Base-by-base conservation (phyloP, 2,797 vertebrate species). In the Chromis chromis region DNA sequence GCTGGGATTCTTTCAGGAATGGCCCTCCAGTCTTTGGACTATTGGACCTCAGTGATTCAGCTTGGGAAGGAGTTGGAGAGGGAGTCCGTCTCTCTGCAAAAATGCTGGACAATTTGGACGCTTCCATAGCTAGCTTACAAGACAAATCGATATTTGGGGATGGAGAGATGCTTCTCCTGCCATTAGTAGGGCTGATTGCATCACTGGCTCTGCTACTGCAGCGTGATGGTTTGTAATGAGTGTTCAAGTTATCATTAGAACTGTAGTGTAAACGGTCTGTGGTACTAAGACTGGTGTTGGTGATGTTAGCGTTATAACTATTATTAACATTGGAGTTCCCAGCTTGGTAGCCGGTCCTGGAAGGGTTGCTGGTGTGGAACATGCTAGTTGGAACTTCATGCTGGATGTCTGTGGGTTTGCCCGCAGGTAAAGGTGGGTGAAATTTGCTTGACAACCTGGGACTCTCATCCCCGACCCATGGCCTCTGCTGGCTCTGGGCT, bases 401-500 rank as follows among this genome's bases (percentile, higher is more conserved):
- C 74, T 93, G 93, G 56, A 94, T 94, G 66, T 89, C 91, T 12
- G 94, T 93, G 22, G 94, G 89, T 63, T 83, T 92, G 19, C 92
- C 91, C 0, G 92, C 85, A 31, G 90, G 93, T 77, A 95, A 87
- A 52, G 72, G 76, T 4, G 89, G 76, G 8, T 83, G 85, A 65
- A 89, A 88, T 39, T 78, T 93, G 69, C 52, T 81, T 6, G 84
- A 61, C 28, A 86, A 56, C 48, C 73, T 84, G 2, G 86, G 80
- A 67, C 88, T 86, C 28, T 90, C 81, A 0, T 86, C 80, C 13
- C 81, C 76, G 1, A 50, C 24, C 79, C 81, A 83, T 3, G 62
- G 48, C 73, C 76, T 80, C 33, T 88, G 82, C 31, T 79, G 82
- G 59, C 48, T 87, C 7, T 74, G 83, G 25, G 25, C 25, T 25